phyloP scores from a whole-genome alignment of 2,113 vertebrate species.

The Cygnus buccinator region DNA sequence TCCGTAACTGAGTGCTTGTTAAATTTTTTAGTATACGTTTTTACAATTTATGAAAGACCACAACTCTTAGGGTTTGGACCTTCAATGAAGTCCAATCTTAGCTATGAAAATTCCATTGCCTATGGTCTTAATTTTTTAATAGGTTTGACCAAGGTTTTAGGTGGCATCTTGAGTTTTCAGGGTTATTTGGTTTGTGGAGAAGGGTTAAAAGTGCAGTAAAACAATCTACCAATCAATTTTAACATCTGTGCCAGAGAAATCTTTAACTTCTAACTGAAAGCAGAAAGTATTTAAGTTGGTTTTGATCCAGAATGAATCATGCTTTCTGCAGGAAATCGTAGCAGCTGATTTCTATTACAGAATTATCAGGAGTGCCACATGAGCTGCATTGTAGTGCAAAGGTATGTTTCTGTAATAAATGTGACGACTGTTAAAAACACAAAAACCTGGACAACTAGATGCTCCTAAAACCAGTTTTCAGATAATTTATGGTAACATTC shows the following conservation, averaged over 20 bases:
- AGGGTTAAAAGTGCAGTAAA: slow-evolving; percentile 68
- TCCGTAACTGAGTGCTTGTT: background rate
- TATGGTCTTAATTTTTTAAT: background rate
- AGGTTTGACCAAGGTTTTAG: background rate
- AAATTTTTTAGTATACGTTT: background rate
- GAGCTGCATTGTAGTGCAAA: slow-evolving; percentile 72
- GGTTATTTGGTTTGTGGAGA: slow-evolving; percentile 8
- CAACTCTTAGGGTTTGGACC: background rate
- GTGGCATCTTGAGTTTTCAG: background rate
- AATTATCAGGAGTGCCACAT: slow-evolving; percentile 51
- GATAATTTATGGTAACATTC: background rate
- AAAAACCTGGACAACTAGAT: background rate
- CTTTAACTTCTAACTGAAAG: slow-evolving; percentile 57
- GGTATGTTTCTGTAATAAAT: slow-evolving; percentile 61
- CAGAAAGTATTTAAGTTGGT: slow-evolving; percentile 78
- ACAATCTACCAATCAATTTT: slow-evolving; percentile 46
- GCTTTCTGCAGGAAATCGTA: slow-evolving; percentile 70
- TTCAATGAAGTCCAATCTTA: background rate
- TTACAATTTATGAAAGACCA: background rate
- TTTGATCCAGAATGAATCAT: slow-evolving; percentile 71
- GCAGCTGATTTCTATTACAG: slow-evolving; percentile 82
- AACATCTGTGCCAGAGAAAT: slow-evolving; percentile 29
- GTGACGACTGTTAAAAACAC: background rate
- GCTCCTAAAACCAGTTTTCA: background rate
- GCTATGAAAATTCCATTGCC: background rate